Percentiles rank a stretch among this genome's conserved stretches.
Evolutionary conservation across 2,113 vertebrate species (phyloP).

Genomic region (Stercorarius parasiticus): DNA sequence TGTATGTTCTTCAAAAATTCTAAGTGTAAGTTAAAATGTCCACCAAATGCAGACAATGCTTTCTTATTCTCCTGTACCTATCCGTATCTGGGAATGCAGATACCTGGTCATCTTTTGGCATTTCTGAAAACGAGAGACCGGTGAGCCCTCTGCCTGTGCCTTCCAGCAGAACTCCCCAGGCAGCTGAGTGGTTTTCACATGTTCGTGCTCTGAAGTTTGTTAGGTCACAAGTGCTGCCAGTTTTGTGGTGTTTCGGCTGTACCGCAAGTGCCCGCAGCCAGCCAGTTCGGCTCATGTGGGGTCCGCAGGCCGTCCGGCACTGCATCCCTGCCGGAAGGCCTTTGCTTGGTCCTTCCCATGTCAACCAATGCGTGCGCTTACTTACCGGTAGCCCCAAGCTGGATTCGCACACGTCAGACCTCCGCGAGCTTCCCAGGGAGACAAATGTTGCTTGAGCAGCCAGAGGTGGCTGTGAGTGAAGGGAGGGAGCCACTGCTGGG

Average conservation of each 20-base stretch:
- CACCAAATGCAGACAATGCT: not conserved
- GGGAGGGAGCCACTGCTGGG: not conserved
- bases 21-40: not conserved
- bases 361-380: accelerated
- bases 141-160: not conserved
- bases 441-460: not conserved
- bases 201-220: not conserved
- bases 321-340: not conserved
- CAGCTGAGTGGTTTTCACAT: not conserved
- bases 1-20: not conserved
- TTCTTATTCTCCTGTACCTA: not conserved
- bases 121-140: not conserved
- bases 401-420: not conserved
- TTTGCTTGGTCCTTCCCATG: not conserved
- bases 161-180: not conserved
- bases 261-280: accelerated
- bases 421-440: not conserved
- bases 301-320: accelerated
- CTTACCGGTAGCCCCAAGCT: not conserved
- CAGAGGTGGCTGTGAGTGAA: not conserved
- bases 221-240: not conserved
- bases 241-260: accelerated
- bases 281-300: accelerated
- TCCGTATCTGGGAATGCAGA: not conserved
- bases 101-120: not conserved